Base-by-base conservation (phyloP, 1,140 invertebrate species). In the Aricia agestis region DNA sequence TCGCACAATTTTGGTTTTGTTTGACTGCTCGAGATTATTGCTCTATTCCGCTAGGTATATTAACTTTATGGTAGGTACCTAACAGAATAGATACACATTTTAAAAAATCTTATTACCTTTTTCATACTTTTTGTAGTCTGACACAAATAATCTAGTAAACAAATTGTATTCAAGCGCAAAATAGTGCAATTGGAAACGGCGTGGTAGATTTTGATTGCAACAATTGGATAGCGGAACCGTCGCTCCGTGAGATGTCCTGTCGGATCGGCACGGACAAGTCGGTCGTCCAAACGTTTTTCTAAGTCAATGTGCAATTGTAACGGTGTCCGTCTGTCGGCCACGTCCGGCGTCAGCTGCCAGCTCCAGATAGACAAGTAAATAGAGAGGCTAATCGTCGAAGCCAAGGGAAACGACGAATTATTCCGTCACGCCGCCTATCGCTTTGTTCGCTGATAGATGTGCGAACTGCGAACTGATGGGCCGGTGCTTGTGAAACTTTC, bases 331-430 rank as follows among this genome's bases (percentile, higher is more conserved):
- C 84, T 87, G 87, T 88, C 86, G 79, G 82, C 67, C 77, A 76
- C 83, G 83, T 89, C 88, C 85, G 84, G 85, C 79, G 87, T 87
- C 87, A 89, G 89, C 86, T 91, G 89, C 83, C 88, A 88, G 83
- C 78, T 87, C 82, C 66, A 76, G 85, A 88, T 82, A 83, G 89
- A 91, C 89, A 89, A 91, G 80, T 89, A 91, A 91, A 91, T 91
- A 89, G 89, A 87, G 78, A 81, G 79, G 81, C 83, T 91, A 91
- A 91, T 91, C 89, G 89, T 89, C 87, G 86, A 84, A 84, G 85
- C 85, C 75, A 78, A 85, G 82, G 88, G 89, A 91, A 91, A 91
- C 85, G 81, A 83, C 82, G 87, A 86, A 91, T 91, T 91, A 91
- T 87, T 81, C 73, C 83, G 86, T 89, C 89, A 87, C 84, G 78